phyloP scores from a whole-genome alignment of 2,797 vertebrate genomes.

The Mastacembelus armatus region DNA sequence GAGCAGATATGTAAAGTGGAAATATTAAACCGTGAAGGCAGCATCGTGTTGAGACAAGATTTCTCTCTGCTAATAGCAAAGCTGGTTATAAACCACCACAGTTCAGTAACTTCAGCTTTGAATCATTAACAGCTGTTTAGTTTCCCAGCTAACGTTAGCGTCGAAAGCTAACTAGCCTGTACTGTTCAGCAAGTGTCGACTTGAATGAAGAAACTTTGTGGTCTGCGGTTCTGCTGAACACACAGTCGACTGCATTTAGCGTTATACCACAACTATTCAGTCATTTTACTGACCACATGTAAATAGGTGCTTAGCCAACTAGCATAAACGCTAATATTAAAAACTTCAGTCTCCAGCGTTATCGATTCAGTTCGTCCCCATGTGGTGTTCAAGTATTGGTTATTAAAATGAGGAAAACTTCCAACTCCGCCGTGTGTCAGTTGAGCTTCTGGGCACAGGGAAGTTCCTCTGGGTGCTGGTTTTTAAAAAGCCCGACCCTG shows the following conservation, averaged over 20 bases:
- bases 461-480: slow-evolving; percentile 14
- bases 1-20: background rate
- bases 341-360: background rate
- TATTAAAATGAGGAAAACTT: background rate
- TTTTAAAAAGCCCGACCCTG: slow-evolving; percentile 42
- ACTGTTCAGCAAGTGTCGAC: slow-evolving; percentile 2
- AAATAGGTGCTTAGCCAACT: background rate
- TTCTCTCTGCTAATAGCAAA: background rate
- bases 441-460: background rate
- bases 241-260: background rate
- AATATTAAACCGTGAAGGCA: background rate
- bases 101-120: slow-evolving; percentile 13
- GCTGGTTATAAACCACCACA: background rate
- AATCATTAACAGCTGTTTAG: slow-evolving; percentile 64
- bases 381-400: background rate
- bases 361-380: background rate
- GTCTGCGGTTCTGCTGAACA: background rate
- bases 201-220: slow-evolving; percentile 12
- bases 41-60: fast-evolving
- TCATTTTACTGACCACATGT: background rate
- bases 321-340: slow-evolving; percentile 16
- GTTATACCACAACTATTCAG: background rate
- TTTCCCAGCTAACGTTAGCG: slow-evolving; percentile 70
- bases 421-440: too few species aligned
- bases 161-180: slow-evolving; percentile 15